A percentile compares a stretch with the other conserved stretches of the same genome.
phyloP scores from a whole-genome alignment of 2,113 vertebrate genomes.

The Pomatorhinus ruficollis region DNA sequence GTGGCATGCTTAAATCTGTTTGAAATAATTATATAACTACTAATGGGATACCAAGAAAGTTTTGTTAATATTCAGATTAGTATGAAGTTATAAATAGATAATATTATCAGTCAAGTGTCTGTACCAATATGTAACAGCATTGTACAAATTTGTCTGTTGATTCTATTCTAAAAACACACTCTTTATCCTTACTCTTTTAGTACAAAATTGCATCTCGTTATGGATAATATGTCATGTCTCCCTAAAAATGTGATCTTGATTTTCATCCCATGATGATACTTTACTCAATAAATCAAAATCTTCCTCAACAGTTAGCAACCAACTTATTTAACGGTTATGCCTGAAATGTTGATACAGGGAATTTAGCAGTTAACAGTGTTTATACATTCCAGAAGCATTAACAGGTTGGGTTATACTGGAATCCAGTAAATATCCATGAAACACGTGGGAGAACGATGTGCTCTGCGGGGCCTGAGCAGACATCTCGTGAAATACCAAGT shows the following conservation, averaged over 20 bases:
- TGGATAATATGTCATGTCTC: slow-evolving; percentile 8
- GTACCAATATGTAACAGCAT: not conserved
- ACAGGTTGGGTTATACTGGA: slow-evolving; percentile 67
- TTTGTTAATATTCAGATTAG: not conserved
- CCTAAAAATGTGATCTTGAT: slow-evolving; percentile 36
- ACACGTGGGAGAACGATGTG: slow-evolving; percentile 1
- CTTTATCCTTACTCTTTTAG: not conserved
- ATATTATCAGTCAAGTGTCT: not conserved
- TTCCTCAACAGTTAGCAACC: not conserved
- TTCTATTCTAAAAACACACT: not conserved
- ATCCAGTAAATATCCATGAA: slow-evolving; percentile 53
- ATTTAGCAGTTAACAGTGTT: slow-evolving; percentile 64
- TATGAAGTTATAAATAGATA: not conserved
- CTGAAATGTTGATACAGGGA: slow-evolving; percentile 42
- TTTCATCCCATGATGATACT: slow-evolving; percentile 1
- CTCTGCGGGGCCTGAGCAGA: slow-evolving; percentile 32
- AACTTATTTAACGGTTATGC: slow-evolving; percentile 19
- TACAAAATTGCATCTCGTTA: slow-evolving; percentile 1
- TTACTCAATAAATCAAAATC: slow-evolving; percentile 25
- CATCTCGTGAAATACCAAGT: slow-evolving; percentile 63
- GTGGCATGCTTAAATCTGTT: not conserved
- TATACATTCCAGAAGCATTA: slow-evolving; percentile 76
- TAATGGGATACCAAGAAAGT: not conserved
- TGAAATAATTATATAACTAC: not conserved
- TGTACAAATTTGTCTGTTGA: not conserved